Evolutionary conservation across 2,797 vertebrate genomes (phyloP).

Genomic region (Neosilurus hyrtlii): DNA sequence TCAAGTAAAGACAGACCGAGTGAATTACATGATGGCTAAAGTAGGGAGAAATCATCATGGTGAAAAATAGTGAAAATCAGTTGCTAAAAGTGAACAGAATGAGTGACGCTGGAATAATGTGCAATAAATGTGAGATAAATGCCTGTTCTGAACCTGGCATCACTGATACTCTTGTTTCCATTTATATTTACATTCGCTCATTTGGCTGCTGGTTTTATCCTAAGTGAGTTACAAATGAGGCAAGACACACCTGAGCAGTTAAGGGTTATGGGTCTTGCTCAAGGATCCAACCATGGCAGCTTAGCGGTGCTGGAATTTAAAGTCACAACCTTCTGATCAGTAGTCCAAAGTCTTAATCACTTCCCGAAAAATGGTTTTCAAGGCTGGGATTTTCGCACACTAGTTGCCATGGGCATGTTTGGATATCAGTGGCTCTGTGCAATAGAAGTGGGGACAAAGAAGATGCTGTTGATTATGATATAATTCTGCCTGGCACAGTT

Average conservation of each 20-base stretch:
- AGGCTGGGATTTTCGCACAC: slow-evolving; percentile 21
- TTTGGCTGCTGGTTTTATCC: slow-evolving; percentile 1
- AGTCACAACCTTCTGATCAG: slow-evolving; percentile 35
- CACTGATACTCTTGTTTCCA: slow-evolving; percentile 5
- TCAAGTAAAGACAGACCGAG: slow-evolving; percentile 46
- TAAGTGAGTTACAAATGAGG: not conserved
- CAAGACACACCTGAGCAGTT: slow-evolving; percentile 1
- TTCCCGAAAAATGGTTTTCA: slow-evolving; percentile 16
- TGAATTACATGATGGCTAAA: slow-evolving; percentile 25
- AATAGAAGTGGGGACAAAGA: slow-evolving; percentile 56
- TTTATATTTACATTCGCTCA: slow-evolving; percentile 10
- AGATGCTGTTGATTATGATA: slow-evolving; percentile 74
- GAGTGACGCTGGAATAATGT: not conserved
- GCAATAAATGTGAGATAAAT: not conserved
- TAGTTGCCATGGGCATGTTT: slow-evolving; percentile 43
- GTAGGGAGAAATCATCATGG: slow-evolving; percentile 6
- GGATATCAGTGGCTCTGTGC: slow-evolving; percentile 51
- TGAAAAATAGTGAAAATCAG: slow-evolving; percentile 4
- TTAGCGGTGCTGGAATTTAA: slow-evolving; percentile 39
- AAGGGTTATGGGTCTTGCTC: slow-evolving; percentile 7
- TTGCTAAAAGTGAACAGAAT: not conserved
- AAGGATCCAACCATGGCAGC: slow-evolving; percentile 9
- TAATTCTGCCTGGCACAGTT: slow-evolving; percentile 73
- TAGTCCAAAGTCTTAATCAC: slow-evolving; percentile 19
- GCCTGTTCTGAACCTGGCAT: slow-evolving; percentile 1